A percentile compares a stretch with the other conserved stretches of the same genome.
Conservation (phyloP, 1,140 invertebrate genomes). For the Drosophila sproati region DNA sequence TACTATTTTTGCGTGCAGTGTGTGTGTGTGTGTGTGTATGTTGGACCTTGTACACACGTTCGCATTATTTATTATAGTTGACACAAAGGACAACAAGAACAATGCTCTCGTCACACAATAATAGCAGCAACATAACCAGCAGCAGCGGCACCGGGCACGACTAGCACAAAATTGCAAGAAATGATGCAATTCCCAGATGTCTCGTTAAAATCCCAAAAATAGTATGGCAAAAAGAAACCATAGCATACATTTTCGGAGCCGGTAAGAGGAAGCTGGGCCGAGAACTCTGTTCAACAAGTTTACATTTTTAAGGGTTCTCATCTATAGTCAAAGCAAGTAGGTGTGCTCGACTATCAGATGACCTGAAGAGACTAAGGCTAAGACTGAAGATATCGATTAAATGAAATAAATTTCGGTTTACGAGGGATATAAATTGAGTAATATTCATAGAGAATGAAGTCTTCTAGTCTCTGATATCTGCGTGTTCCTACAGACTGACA, state of each 20-base stretch:
- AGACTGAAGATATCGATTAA: too few relatives aligned
- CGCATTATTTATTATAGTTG: conserved; percentile 80
- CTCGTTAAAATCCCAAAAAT: conserved; percentile 73
- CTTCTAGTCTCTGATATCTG: too few relatives aligned
- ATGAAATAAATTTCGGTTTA: too few relatives aligned
- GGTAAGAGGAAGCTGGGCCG: not conserved
- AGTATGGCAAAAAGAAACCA: conserved; percentile 31
- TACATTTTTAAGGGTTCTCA: not conserved
- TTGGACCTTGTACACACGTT: conserved; percentile 17
- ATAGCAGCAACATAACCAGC: conserved; percentile 6
- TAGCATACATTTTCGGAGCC: conserved; percentile 36
- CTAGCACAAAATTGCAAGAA: conserved; percentile 60
- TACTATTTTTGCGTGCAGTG: conserved; percentile 56
- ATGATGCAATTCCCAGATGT: conserved; percentile 71
- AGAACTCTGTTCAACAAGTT: conserved; percentile 17
- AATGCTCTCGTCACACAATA: conserved; percentile 48
- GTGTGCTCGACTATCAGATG: too few relatives aligned
- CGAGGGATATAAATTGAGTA: too few relatives aligned
- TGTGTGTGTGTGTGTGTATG: conserved; percentile 54
- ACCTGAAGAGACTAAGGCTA: too few relatives aligned
- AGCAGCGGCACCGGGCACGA: conserved; percentile 21
- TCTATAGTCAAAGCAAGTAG: not conserved
- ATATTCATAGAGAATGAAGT: too few relatives aligned
- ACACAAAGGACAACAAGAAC: conserved; percentile 73
- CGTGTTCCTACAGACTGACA: too few relatives aligned